phyloP scores from a whole-genome alignment of 2,113 vertebrate genomes.

The Dasyornis broadbenti region DNA sequence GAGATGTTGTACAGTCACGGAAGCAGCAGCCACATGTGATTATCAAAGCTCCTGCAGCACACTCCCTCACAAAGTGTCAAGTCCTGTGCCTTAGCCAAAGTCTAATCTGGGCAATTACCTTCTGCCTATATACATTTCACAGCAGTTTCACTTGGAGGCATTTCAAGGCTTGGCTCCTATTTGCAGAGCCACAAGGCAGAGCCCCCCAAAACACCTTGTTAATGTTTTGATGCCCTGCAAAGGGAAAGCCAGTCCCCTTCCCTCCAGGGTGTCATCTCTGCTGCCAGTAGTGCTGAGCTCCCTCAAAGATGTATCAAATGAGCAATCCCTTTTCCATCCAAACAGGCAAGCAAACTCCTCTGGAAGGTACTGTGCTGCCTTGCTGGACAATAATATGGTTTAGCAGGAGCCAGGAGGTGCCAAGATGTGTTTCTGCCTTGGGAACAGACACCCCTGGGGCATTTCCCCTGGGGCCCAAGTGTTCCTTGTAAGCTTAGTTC shows the following conservation, averaged over 20 bases:
- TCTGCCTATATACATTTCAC: not conserved
- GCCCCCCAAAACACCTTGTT: not conserved
- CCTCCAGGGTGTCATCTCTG: not conserved
- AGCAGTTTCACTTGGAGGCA: not conserved
- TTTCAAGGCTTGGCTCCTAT: not conserved
- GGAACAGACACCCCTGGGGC: not conserved
- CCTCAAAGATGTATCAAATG: not conserved
- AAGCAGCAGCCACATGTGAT: fast-evolving
- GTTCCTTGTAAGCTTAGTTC: not conserved
- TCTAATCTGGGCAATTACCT: not conserved
- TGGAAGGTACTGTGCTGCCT: not conserved
- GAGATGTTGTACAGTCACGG: not conserved
- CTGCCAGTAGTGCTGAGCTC: fast-evolving
- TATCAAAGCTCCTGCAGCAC: not conserved
- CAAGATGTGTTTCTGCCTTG: not conserved
- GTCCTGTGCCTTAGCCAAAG: not conserved
- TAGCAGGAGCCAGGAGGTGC: not conserved
- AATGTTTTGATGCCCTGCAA: not conserved
- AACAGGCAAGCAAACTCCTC: not conserved
- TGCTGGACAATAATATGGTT: not conserved
- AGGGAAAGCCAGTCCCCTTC: not conserved
- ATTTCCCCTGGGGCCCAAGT: not conserved
- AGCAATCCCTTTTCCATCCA: not conserved
- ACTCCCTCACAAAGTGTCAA: not conserved
- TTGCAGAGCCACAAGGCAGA: not conserved